A percentile compares a stretch with the other conserved stretches of the same genome.
Evolutionary conservation across 2,797 vertebrate species (phyloP).

Genomic region (Lepus oiostolus): DNA sequence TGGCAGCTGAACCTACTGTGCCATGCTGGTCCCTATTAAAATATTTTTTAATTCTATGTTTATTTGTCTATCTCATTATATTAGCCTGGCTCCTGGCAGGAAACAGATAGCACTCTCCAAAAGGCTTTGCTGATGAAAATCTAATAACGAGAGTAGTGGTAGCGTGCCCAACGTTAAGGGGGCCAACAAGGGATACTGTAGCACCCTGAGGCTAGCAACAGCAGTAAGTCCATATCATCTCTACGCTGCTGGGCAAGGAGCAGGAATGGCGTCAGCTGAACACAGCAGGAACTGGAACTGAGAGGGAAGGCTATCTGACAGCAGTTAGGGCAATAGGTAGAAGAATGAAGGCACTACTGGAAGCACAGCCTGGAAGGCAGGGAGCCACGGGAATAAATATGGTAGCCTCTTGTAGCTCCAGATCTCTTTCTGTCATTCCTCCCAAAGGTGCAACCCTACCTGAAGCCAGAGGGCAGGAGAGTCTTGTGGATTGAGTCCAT

Average conservation of each 20-base stretch:
- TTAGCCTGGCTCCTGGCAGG: conserved; percentile 13
- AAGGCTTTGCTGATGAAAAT: conserved; percentile 11
- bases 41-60: conserved; percentile 41
- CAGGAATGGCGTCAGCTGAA: background rate
- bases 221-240: background rate
- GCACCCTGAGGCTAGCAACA: background rate
- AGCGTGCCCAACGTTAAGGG: background rate
- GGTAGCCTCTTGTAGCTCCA: background rate
- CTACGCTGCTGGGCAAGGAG: background rate
- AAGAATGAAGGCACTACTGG: background rate
- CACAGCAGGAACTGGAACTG: background rate
- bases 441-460: background rate
- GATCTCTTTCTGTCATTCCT: background rate
- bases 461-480: background rate
- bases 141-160: conserved; percentile 19
- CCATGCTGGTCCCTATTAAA: background rate
- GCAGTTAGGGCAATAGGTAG: background rate
- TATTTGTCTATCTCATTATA: conserved; percentile 61
- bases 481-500: background rate
- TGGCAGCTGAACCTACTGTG: background rate
- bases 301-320: background rate
- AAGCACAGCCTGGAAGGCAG: background rate
- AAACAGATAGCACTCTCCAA: conserved; percentile 41
- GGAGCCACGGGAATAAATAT: background rate
- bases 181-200: background rate